Evolutionary conservation across 1,140 invertebrate species (phyloP).

Genomic region (Lordiphosa mommai): DNA sequence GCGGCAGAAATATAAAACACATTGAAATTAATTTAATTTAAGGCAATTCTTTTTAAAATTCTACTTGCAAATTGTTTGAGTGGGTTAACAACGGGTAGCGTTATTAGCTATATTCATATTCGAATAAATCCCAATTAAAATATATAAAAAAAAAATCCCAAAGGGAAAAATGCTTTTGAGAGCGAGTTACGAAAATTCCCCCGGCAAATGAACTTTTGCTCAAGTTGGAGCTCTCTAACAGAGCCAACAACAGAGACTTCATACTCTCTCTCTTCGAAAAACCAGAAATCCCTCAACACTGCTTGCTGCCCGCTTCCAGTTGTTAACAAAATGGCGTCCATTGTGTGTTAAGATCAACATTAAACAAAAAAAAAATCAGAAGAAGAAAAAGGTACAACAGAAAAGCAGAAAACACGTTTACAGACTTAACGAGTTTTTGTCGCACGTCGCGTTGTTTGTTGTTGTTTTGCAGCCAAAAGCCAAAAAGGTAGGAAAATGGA

Average conservation of each 20-base stretch:
- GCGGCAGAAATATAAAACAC: no score
- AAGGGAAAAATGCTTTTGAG: no score
- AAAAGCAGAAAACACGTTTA: constrained; percentile 57
- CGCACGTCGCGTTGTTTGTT: constrained; percentile 24
- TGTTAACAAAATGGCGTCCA: constrained; percentile 52
- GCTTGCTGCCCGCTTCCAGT: constrained; percentile 5
- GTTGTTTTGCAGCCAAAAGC: constrained; percentile 20
- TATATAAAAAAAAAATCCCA: no score
- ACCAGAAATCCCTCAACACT: constrained; percentile 49
- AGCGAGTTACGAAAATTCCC: constrained; percentile 5
- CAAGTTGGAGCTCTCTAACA: constrained; percentile 21
- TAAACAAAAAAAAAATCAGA: constrained; percentile 23
- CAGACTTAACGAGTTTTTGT: constrained; percentile 58
- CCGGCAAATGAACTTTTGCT: constrained; percentile 40
- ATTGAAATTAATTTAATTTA: no score
- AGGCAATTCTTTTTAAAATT: no score
- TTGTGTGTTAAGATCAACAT: constrained; percentile 47
- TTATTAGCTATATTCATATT: no score
- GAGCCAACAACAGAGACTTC: no score
- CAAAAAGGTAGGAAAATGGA: constrained; percentile 44
- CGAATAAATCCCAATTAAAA: no score
- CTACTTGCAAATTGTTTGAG: no score
- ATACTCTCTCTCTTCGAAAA: constrained; percentile 25
- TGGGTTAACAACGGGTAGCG: no score
- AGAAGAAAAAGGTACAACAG: constrained; percentile 30